Evolutionary conservation across 2,888 invertebrate genomes (phyloP).

Genomic region (Heliconius ethilla): DNA sequence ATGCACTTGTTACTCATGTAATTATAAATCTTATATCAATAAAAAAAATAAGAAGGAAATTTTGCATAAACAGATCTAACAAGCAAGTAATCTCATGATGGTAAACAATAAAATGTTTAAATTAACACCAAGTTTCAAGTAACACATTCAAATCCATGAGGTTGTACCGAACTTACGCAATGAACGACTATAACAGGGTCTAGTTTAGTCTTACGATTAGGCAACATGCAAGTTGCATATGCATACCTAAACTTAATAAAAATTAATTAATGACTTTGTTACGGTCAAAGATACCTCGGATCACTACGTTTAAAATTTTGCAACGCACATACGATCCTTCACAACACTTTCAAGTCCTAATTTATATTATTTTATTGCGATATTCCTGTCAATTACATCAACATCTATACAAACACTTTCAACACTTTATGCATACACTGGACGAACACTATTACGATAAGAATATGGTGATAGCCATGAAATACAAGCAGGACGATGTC

Average conservation of each 20-base stretch:
- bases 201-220: slow-evolving; percentile 24
- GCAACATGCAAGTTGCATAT: slow-evolving; percentile 15
- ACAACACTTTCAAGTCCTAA: not conserved
- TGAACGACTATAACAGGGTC: slow-evolving; percentile 22
- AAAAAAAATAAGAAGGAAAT: not conserved
- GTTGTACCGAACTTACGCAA: slow-evolving; percentile 11
- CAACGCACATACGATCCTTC: slow-evolving; percentile 15
- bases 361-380: slow-evolving; percentile 1
- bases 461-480: slow-evolving; percentile 43
- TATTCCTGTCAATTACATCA: not conserved
- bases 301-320: slow-evolving; percentile 32
- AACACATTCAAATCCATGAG: not conserved
- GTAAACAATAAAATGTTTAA: slow-evolving; percentile 1
- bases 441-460: slow-evolving; percentile 35
- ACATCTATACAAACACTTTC: slow-evolving; percentile 15
- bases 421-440: slow-evolving; percentile 33
- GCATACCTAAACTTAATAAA: not conserved
- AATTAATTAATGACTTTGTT: slow-evolving; percentile 45
- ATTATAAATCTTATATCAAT: not conserved
- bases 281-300: slow-evolving; percentile 50
- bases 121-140: not conserved
- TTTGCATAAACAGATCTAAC: not conserved
- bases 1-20: not conserved
- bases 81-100: not conserved
- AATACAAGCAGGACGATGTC: slow-evolving; percentile 44